These are phyloP conservation scores for Cordilura impudica DNA, from an alignment of 2,888 invertebrate genomes.

Conservation along the genomic window DNA sequence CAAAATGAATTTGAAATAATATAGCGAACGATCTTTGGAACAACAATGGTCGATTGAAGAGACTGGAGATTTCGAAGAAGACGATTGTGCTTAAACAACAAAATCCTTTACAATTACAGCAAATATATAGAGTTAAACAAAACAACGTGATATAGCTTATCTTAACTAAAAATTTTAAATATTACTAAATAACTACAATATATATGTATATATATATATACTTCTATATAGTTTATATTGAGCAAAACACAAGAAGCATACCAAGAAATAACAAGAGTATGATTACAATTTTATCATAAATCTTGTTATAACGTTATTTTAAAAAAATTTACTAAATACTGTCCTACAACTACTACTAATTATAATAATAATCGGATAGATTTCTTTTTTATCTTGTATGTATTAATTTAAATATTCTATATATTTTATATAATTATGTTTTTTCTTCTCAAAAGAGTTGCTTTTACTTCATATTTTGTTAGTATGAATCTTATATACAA, in stretches of 20 bases:
- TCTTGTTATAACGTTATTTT: slow-evolving; percentile 8
- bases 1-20: background rate
- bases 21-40: slow-evolving; percentile 59
- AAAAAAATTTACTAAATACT: slow-evolving; percentile 26
- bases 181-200: slow-evolving; percentile 26
- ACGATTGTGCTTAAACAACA: slow-evolving; percentile 54
- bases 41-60: slow-evolving; percentile 64
- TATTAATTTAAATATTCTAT: slow-evolving; percentile 1
- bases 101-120: slow-evolving; percentile 27
- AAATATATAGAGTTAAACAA: slow-evolving; percentile 46
- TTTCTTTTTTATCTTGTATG: background rate
- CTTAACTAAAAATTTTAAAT: slow-evolving; percentile 43
- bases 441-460: background rate
- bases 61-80: slow-evolving; percentile 60
- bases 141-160: slow-evolving; percentile 61
- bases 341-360: slow-evolving; percentile 38
- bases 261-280: slow-evolving; percentile 19
- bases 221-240: too few relatives aligned
- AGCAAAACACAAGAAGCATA: slow-evolving; percentile 14
- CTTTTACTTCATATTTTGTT: background rate
- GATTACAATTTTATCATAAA: slow-evolving; percentile 33
- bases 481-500: background rate
- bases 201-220: slow-evolving; percentile 28
- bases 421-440: slow-evolving; percentile 30
- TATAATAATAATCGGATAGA: slow-evolving; percentile 23